A percentile compares a stretch with the other conserved stretches of the same genome.
Evolutionary conservation across 2,888 invertebrate genomes (phyloP).

Genomic region (Proisotoma minuta): DNA sequence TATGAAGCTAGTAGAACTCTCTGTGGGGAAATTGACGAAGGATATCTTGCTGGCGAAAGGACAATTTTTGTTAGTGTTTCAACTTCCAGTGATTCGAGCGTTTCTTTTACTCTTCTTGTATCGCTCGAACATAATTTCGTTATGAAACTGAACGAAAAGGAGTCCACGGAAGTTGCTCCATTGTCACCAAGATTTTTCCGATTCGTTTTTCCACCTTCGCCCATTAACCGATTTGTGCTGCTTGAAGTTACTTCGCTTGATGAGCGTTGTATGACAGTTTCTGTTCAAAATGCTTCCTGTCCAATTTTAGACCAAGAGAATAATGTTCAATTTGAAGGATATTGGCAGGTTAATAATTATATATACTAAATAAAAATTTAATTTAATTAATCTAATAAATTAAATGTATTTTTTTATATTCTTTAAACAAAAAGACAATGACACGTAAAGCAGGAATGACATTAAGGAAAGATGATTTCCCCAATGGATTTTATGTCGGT

Average conservation of each 20-base stretch:
- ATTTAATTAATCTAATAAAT: no score
- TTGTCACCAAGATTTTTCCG: conserved; percentile 61
- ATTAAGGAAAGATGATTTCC: conserved; percentile 64
- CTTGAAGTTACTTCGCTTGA: conserved; percentile 63
- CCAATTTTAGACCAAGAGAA: conserved; percentile 76
- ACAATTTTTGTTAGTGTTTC: conserved; percentile 64
- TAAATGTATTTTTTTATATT: background rate
- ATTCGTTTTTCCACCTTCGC: conserved; percentile 57
- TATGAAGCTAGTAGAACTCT: conserved; percentile 57
- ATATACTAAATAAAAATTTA: background rate
- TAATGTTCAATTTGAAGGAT: conserved; percentile 70
- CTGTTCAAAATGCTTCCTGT: conserved; percentile 65
- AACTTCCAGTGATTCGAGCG: conserved; percentile 59
- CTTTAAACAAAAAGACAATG: no score
- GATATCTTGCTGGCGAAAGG: conserved; percentile 35
- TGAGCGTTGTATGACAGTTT: conserved; percentile 66
- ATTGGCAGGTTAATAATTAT: conserved; percentile 55
- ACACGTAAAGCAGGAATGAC: conserved; percentile 70
- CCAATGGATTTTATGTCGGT: conserved; percentile 71
- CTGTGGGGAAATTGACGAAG: conserved; percentile 54
- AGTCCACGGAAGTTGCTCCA: conserved; percentile 53
- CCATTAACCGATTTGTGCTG: conserved; percentile 55
- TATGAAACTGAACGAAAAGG: conserved; percentile 49
- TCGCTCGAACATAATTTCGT: conserved; percentile 60
- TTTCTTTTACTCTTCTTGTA: conserved; percentile 60